Percentiles rank a stretch among this genome's conserved stretches.
These are phyloP conservation scores for Labeo catla DNA, from an alignment of 2,113 vertebrate species.

Conservation along the genomic window DNA sequence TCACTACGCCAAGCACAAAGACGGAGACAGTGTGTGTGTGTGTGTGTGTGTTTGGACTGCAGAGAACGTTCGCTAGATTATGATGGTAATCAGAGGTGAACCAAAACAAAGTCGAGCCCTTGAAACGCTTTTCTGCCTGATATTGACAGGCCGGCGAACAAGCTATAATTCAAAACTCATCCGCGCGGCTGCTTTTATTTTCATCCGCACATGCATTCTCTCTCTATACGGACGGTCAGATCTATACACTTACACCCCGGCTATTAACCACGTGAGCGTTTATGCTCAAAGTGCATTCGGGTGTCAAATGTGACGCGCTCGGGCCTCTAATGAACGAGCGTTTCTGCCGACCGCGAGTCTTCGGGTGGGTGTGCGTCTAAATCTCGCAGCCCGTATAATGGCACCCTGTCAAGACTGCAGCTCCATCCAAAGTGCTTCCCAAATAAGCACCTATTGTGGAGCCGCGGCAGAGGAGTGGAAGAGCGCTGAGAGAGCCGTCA, in stretches of 20 bases:
- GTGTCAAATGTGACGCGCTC: neutral
- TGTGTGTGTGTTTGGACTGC: slow-evolving; percentile 73
- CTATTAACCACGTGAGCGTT: neutral
- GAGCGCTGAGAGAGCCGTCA: slow-evolving; percentile 50
- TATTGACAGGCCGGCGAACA: slow-evolving; percentile 74
- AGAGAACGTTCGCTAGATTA: slow-evolving; percentile 77
- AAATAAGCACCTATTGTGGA: slow-evolving; percentile 63
- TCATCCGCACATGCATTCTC: neutral
- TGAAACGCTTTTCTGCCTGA: slow-evolving; percentile 55
- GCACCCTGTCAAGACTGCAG: slow-evolving; percentile 70
- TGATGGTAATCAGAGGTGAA: slow-evolving; percentile 80
- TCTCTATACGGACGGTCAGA: neutral
- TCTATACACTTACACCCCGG: neutral
- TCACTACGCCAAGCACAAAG: slow-evolving; percentile 71
- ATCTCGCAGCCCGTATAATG: slow-evolving; percentile 72
- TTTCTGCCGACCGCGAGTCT: neutral
- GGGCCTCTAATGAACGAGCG: neutral
- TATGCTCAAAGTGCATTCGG: neutral
- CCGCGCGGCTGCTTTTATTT: slow-evolving; percentile 78
- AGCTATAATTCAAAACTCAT: slow-evolving; percentile 80
- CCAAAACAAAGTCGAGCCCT: slow-evolving; percentile 79
- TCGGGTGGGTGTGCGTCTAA: slow-evolving; percentile 61
- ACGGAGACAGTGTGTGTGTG: slow-evolving; percentile 55
- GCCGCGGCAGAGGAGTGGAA: slow-evolving; percentile 42
- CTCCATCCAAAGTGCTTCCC: slow-evolving; percentile 63